A percentile compares a stretch with the other conserved stretches of the same genome.
phyloP scores from a whole-genome alignment of 1,140 invertebrate genomes.

The Drosophila burlai region DNA sequence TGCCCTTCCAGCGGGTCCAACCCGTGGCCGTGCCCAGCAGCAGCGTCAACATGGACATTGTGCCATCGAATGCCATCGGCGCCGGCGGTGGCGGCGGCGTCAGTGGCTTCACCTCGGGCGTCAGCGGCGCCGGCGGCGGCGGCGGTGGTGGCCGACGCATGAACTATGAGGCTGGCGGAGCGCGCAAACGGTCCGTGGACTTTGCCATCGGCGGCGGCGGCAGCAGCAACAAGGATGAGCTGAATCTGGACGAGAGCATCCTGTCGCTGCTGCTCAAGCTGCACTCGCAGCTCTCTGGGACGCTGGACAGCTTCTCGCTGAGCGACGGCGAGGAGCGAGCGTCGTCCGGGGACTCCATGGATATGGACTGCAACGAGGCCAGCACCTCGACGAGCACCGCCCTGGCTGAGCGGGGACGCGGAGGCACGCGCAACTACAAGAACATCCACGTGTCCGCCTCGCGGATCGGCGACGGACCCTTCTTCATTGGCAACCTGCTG shows the following conservation, averaged over 20 bases:
- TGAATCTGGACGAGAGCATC: constrained; percentile 94
- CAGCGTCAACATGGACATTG: constrained; percentile 75
- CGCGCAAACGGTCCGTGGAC: constrained; percentile 76
- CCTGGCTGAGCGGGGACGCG: constrained; percentile 44
- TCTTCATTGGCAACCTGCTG: constrained; percentile 92
- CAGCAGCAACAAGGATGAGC: constrained; percentile 85
- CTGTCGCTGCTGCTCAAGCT: constrained; percentile 95
- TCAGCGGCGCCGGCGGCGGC: constrained; percentile 27
- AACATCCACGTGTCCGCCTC: constrained; percentile 84
- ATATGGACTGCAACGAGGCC: constrained; percentile 79
- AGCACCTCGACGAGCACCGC: constrained; percentile 71
- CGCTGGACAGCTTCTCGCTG: constrained; percentile 90
- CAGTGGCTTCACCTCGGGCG: constrained; percentile 23
- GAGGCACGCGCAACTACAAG: constrained; percentile 38
- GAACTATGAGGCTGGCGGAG: constrained; percentile 58
- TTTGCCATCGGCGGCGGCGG: constrained; percentile 67
- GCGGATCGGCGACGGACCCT: constrained; percentile 94
- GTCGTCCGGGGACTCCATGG: constrained; percentile 55
- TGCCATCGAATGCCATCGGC: constrained; percentile 64
- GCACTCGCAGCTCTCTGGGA: constrained; percentile 95
- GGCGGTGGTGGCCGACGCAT: constrained; percentile 44
- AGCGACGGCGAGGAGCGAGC: constrained; percentile 78
- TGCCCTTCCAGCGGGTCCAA: constrained; percentile 83
- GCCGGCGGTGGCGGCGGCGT: constrained; percentile 22
- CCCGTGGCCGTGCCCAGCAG: constrained; percentile 80